These are phyloP conservation scores for Heterotilapia buettikoferi DNA, from an alignment of 2,113 vertebrate genomes.

Conservation along the genomic window DNA sequence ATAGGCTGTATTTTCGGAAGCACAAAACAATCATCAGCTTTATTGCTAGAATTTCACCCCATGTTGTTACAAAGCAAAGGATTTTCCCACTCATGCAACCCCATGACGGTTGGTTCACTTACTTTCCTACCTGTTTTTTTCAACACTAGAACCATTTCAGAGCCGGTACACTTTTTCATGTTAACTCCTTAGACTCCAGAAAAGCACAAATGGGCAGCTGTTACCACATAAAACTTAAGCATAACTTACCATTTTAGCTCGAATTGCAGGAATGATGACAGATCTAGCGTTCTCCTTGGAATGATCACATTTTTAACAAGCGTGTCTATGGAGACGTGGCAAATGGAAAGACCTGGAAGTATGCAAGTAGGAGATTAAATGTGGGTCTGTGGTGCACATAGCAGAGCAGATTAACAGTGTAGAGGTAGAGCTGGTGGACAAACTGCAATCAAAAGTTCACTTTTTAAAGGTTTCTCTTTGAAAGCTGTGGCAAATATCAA, in stretches of 20 bases:
- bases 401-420: constrained; percentile 68
- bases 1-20: neutral
- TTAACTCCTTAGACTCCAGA: neutral
- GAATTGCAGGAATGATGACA: neutral
- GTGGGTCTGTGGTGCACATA: constrained; percentile 49
- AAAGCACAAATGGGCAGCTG: neutral
- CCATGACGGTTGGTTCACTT: neutral
- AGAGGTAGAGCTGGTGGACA: constrained; percentile 41
- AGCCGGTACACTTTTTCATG: neutral
- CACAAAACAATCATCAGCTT: neutral
- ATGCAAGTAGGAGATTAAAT: constrained; percentile 67
- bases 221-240: neutral
- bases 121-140: neutral
- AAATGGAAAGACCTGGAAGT: constrained; percentile 59
- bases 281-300: neutral
- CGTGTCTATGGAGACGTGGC: constrained; percentile 35
- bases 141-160: neutral
- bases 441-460: constrained; percentile 2
- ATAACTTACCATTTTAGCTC: constrained; percentile 23
- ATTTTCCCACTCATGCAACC: neutral
- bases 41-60: neutral
- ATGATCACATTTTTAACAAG: constrained; percentile 13
- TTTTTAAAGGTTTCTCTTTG: neutral
- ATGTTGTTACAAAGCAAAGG: neutral
- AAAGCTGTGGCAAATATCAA: neutral